Evolutionary conservation across 64 coral and sea anemone species (phyloP).

Genomic region (Dendrophyllia cribrosa): DNA sequence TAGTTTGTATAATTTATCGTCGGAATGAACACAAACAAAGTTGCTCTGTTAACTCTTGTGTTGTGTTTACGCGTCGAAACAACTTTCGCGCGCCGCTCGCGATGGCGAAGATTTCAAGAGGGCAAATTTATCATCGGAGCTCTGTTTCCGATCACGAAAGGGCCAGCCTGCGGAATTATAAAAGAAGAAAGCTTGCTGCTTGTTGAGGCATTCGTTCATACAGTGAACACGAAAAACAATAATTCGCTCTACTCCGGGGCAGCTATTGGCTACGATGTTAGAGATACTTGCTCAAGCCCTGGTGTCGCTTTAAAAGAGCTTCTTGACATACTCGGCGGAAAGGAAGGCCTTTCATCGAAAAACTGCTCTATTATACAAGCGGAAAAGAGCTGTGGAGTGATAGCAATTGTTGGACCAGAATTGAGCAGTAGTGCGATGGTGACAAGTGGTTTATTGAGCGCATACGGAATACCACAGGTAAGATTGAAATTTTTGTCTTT

Average conservation of each 20-base stretch:
- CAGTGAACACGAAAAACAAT: constrained; percentile 28
- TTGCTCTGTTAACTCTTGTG: neutral
- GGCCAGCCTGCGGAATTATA: constrained; percentile 21
- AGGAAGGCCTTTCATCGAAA: neutral
- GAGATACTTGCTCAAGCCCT: constrained; percentile 72
- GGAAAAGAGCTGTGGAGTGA: constrained; percentile 16
- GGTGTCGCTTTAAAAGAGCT: constrained; percentile 26
- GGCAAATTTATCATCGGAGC: constrained; percentile 70
- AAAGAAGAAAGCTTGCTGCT: constrained; percentile 44
- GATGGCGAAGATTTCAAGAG: constrained; percentile 53
- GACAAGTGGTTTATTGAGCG: constrained; percentile 54
- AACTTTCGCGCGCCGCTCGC: neutral
- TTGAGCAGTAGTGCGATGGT: constrained; percentile 29
- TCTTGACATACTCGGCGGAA: constrained; percentile 1
- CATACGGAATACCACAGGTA: constrained; percentile 77
- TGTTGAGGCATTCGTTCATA: constrained; percentile 71
- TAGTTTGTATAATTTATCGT: neutral
- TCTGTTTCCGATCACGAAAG: constrained; percentile 72
- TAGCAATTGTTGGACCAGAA: constrained; percentile 63
- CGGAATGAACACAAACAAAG: neutral
- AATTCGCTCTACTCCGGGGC: neutral
- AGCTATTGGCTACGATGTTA: constrained; percentile 74
- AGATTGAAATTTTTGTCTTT: neutral
- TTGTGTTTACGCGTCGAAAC: neutral
- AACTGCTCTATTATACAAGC: neutral